Evolutionary conservation across 2,888 invertebrate genomes (phyloP).

Genomic region (Hirtodrosophila duncani): DNA sequence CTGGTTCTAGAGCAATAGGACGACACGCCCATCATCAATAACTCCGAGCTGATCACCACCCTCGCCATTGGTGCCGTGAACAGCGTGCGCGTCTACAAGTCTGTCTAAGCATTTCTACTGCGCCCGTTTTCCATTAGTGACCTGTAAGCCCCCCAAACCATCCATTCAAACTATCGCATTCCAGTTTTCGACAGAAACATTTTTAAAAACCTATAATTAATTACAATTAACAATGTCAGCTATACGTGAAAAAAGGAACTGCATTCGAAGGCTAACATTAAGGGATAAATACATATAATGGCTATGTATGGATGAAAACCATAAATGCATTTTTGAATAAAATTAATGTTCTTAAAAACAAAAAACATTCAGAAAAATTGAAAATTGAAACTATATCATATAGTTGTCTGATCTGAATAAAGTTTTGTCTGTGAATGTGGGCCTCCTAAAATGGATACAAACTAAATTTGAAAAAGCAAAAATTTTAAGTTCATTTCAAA

Average conservation of each 20-base stretch:
- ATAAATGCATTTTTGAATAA: slow-evolving; percentile 55
- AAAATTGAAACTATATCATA: too few species aligned
- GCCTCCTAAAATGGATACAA: too few species aligned
- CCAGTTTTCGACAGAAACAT: slow-evolving; percentile 51
- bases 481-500: too few species aligned
- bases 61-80: slow-evolving; percentile 86
- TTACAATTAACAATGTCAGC: slow-evolving; percentile 52
- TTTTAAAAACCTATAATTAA: too few species aligned
- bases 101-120: slow-evolving; percentile 78
- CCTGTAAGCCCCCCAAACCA: slow-evolving; percentile 39
- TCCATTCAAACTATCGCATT: slow-evolving; percentile 40
- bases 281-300: slow-evolving; percentile 44
- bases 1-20: slow-evolving; percentile 90
- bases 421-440: too few species aligned
- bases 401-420: too few species aligned
- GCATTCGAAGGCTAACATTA: slow-evolving; percentile 53
- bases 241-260: slow-evolving; percentile 52
- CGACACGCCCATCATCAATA: slow-evolving; percentile 83
- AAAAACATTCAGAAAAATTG: too few species aligned
- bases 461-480: too few species aligned
- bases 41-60: slow-evolving; percentile 86
- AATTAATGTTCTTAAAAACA: slow-evolving; percentile 40
- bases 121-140: slow-evolving; percentile 49
- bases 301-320: slow-evolving; percentile 11
- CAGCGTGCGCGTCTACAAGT: slow-evolving; percentile 87